Conservation (phyloP, 2,113 vertebrate species). For the Oncorhynchus kisutch region DNA sequence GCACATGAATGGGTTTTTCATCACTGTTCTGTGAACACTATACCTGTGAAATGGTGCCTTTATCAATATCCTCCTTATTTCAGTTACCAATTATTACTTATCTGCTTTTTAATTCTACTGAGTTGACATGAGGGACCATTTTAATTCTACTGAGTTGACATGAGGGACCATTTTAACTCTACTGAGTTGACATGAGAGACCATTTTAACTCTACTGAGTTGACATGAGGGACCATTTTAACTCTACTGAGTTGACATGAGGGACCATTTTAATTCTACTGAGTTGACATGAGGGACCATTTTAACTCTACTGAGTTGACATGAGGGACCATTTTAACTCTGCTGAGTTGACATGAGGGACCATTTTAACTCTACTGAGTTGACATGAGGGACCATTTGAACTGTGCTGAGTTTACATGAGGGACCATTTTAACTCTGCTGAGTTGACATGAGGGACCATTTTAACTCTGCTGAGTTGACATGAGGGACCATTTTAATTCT, state of each 20-base stretch:
- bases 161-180: not conserved
- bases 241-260: not conserved
- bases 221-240: not conserved
- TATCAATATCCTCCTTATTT: not conserved
- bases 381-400: slow-evolving; percentile 39
- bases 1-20: not conserved
- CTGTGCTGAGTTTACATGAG: not conserved
- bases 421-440: not conserved
- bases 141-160: not conserved
- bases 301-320: slow-evolving; percentile 45
- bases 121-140: slow-evolving; percentile 48
- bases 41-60: not conserved
- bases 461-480: not conserved
- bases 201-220: not conserved
- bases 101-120: slow-evolving; percentile 2
- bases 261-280: not conserved
- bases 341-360: not conserved
- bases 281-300: not conserved
- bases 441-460: not conserved
- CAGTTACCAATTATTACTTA: not conserved
- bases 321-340: not conserved
- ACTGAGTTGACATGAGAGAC: slow-evolving; percentile 45
- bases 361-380: slow-evolving; percentile 16
- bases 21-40: not conserved
- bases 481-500: not conserved